phyloP scores from a whole-genome alignment of 2,113 vertebrate species.

The Notothenia coriiceps region DNA sequence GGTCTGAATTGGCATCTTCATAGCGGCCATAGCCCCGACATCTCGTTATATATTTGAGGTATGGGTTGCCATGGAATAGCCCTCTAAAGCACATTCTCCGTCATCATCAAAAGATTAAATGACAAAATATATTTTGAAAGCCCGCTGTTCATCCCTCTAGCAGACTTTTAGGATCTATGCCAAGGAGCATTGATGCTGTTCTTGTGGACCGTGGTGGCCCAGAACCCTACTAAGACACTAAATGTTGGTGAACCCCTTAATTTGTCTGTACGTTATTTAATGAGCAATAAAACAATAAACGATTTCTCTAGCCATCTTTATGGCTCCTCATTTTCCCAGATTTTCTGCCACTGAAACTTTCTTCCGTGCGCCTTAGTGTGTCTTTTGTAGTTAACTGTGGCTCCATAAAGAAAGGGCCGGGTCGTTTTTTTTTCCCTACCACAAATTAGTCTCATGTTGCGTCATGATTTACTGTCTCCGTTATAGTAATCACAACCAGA shows the following conservation, averaged over 20 bases:
- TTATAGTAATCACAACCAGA: constrained; percentile 86
- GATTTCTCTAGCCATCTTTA: constrained; percentile 8
- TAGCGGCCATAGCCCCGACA: not conserved
- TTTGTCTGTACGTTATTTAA: constrained; percentile 29
- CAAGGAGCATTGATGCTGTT: constrained; percentile 5
- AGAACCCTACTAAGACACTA: not conserved
- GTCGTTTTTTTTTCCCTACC: constrained; percentile 69
- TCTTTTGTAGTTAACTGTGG: constrained; percentile 78
- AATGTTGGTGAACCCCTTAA: not conserved
- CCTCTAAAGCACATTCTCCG: not conserved
- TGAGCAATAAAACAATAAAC: constrained; percentile 6
- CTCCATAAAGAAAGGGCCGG: constrained; percentile 78
- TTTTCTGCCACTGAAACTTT: constrained; percentile 39
- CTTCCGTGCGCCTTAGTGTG: constrained; percentile 66
- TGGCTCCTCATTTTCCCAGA: constrained; percentile 22
- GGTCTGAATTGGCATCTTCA: not conserved
- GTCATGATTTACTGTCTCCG: constrained; percentile 85
- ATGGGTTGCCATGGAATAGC: not conserved
- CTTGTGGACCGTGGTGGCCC: not conserved
- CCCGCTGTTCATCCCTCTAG: not conserved
- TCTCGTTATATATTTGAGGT: not conserved
- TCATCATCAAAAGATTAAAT: not conserved
- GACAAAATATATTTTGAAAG: not conserved
- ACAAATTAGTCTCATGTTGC: constrained; percentile 84
- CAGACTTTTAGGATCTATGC: not conserved